Percentiles rank a stretch among this genome's conserved stretches.
Evolutionary conservation across 2,888 invertebrate genomes (phyloP).

Genomic region (Euclidia mi): DNA sequence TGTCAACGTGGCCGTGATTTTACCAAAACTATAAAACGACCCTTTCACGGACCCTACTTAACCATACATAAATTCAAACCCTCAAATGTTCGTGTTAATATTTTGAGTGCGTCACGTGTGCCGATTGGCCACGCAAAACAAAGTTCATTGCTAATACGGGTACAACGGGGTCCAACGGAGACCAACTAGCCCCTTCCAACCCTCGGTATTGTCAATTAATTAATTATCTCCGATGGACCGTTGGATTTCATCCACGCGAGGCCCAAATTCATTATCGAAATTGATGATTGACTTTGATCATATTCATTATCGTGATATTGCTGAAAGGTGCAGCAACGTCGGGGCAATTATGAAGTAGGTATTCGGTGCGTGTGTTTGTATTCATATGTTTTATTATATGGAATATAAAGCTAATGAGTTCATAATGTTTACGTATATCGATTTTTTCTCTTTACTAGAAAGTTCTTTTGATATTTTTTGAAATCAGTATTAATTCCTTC

Average conservation of each 20-base stretch:
- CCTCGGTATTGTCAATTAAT: conserved; percentile 81
- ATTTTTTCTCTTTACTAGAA: no score
- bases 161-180: conserved; percentile 10
- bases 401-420: no score
- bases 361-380: conserved; percentile 5
- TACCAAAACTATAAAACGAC: conserved; percentile 29
- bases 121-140: conserved; percentile 74
- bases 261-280: conserved; percentile 78
- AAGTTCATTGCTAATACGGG: conserved; percentile 56
- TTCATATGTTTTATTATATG: conserved; percentile 1
- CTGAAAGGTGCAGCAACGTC: conserved; percentile 25
- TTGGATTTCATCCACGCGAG: conserved; percentile 55
- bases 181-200: conserved; percentile 18
- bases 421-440: no score
- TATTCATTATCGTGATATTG: conserved; percentile 56
- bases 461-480: no score
- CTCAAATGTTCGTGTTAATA: conserved; percentile 52
- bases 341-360: conserved; percentile 7
- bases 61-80: conserved; percentile 46
- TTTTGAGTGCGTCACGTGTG: conserved; percentile 65
- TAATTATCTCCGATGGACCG: conserved; percentile 78
- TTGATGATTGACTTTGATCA: conserved; percentile 73
- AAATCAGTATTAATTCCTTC: no score
- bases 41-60: conserved; percentile 34
- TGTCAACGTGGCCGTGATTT: conserved; percentile 24